These are phyloP conservation scores for Aphaenogaster floridana DNA, from an alignment of 1,140 invertebrate species.

Conservation along the genomic window DNA sequence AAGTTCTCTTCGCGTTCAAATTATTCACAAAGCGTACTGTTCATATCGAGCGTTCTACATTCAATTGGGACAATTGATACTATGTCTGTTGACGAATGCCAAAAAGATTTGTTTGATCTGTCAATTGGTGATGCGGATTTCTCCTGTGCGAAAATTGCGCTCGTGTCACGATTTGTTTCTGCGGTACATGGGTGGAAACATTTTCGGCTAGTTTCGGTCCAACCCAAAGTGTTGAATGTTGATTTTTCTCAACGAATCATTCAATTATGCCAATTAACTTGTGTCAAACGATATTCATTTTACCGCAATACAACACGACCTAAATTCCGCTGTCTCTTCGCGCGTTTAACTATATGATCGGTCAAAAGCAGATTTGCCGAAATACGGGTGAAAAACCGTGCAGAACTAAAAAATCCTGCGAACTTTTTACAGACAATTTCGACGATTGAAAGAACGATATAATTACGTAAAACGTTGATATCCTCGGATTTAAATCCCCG, in stretches of 20 bases:
- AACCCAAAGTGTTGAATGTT: slow-evolving; percentile 51
- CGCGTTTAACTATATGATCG: slow-evolving; percentile 19
- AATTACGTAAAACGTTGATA: background rate
- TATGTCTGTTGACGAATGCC: slow-evolving; percentile 47
- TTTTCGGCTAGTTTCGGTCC: slow-evolving; percentile 64
- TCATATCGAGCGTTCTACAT: background rate
- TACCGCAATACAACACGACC: slow-evolving; percentile 34
- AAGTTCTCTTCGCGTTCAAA: slow-evolving; percentile 28
- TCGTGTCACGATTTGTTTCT: slow-evolving; percentile 69
- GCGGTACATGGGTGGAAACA: slow-evolving; percentile 53
- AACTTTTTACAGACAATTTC: background rate
- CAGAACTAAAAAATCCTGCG: background rate
- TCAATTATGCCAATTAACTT: slow-evolving; percentile 66
- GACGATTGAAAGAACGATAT: background rate
- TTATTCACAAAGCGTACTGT: slow-evolving; percentile 9
- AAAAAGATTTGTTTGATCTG: slow-evolving; percentile 69
- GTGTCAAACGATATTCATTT: slow-evolving; percentile 49
- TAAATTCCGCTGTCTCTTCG: slow-evolving; percentile 28
- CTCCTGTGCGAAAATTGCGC: slow-evolving; percentile 61
- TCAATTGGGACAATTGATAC: slow-evolving; percentile 11
- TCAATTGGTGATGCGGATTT: slow-evolving; percentile 54
- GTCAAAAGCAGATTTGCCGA: slow-evolving; percentile 32
- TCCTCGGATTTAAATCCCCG: background rate
- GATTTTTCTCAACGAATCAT: slow-evolving; percentile 58
- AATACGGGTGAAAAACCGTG: background rate